Evolutionary conservation across 92 coral and sea anemone species (phyloP), one percentile per base, ranked within the genome.

Genomic region (Montipora capitata): DNA sequence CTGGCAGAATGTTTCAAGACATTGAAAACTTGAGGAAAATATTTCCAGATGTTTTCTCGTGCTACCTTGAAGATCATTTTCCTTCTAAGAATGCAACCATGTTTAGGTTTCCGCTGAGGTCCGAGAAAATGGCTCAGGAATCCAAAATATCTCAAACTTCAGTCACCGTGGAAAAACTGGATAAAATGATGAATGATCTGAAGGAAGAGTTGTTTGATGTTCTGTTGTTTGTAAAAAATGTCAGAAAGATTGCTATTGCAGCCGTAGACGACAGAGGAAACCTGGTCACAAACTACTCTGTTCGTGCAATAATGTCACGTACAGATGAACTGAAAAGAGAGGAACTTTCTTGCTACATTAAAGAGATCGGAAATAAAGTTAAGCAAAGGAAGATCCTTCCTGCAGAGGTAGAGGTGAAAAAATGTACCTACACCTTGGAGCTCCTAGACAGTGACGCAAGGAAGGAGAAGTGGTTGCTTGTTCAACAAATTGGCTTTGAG

Each of bases 171-270:
- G 67, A 61, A 51, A 79, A 74, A 13, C 17, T 95, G 35, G 83
- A 88, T 15, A 68, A 65, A 9, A 88, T 96, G 77, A 54, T 96
- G 85, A n/a, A 84, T 39, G 77, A 73, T 14, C 89, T 96, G 54
- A 79, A 87, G 74, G 45, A 18, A 52, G 98, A 96, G 81, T 48
- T 95, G 66, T 81, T 91, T 59, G 91, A 92, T 43, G 92, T 88
- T 15, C 76, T 96, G 16, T 87, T 96, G 69, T 96, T 96, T 84
- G 90, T 96, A 2, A 94, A 96, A 85, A 89, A 92, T 78, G 93
- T 96, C 35, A 91, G 82, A 72, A 92, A 92, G 76, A 90, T 96
- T 10, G 72, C 84, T 14, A 70, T 94, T 5, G 85, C 85, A 7
- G 92, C 76, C 39, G 74, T 96, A 20, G 88, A 91, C 62, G 56